phyloP scores from a whole-genome alignment of 2,113 vertebrate species.

The Chaetodon trifascialis region DNA sequence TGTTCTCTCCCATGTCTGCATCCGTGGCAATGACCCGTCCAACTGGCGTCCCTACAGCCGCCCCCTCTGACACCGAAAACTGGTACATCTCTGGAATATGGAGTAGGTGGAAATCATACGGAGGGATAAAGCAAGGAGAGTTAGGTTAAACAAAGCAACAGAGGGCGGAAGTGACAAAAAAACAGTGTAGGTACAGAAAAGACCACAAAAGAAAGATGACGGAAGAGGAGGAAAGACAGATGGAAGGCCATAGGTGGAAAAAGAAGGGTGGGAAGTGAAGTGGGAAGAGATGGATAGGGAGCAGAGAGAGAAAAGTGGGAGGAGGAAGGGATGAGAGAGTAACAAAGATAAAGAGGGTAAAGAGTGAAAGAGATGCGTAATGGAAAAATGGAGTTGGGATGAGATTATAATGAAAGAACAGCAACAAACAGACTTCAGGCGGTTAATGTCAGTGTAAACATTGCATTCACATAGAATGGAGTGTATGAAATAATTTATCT shows the following conservation, averaged over 20 bases:
- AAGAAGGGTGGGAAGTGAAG: conserved; percentile 1
- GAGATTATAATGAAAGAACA: conserved; percentile 22
- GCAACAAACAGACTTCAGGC: neutral
- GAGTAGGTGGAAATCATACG: conserved; percentile 13
- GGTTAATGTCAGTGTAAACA: neutral
- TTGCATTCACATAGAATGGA: neutral
- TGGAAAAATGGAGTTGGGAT: conserved; percentile 7
- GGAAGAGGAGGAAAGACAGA: conserved; percentile 6
- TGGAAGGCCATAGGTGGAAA: conserved; percentile 13
- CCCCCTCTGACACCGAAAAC: conserved; percentile 92
- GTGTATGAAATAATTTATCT: neutral
- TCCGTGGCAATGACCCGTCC: conserved; percentile 95
- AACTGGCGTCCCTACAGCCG: conserved; percentile 89
- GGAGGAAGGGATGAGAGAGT: conserved; percentile 15
- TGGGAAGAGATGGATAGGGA: conserved; percentile 42
- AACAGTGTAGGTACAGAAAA: conserved; percentile 17
- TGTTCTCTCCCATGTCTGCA: conserved; percentile 95
- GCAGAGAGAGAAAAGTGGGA: conserved; percentile 28
- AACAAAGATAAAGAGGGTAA: conserved; percentile 33
- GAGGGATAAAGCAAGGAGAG: conserved; percentile 20
- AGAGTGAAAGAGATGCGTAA: neutral
- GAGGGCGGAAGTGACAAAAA: neutral
- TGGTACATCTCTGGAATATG: conserved; percentile 95
- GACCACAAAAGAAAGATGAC: conserved; percentile 2
- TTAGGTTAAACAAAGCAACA: conserved; percentile 4